Percentiles rank a stretch among this genome's conserved stretches.
These are phyloP conservation scores for Rhipidura dahli DNA, from an alignment of 2,113 vertebrate species.

Conservation along the genomic window DNA sequence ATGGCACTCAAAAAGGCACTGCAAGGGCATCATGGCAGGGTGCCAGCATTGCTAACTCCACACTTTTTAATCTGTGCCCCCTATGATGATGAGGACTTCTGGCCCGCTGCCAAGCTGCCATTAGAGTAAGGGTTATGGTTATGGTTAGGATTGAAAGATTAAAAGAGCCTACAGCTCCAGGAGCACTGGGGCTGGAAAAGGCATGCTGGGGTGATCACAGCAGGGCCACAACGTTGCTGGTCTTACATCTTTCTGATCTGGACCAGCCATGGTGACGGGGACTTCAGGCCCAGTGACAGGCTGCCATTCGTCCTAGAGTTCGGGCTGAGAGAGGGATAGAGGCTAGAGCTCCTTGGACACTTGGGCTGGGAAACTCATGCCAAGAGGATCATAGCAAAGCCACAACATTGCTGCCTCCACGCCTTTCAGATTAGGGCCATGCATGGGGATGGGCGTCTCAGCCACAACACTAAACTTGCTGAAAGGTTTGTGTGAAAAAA, in stretches of 20 bases:
- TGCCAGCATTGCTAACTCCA: not conserved
- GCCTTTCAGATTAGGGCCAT: not conserved
- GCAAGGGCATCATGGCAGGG: too few species aligned
- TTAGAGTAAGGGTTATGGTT: not conserved
- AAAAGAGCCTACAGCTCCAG: not conserved
- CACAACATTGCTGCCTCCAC: not conserved
- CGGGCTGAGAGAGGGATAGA: not conserved
- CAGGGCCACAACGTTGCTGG: not conserved
- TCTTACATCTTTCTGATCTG: not conserved
- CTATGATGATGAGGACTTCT: not conserved
- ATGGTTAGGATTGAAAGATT: not conserved
- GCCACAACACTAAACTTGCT: not conserved
- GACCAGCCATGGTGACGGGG: not conserved
- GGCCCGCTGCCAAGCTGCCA: not conserved
- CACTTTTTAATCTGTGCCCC: not conserved
- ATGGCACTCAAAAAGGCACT: not conserved
- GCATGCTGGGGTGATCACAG: fast-evolving
- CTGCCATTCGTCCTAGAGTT: not conserved
- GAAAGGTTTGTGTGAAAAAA: not conserved
- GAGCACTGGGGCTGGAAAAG: not conserved
- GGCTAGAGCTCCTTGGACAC: not conserved
- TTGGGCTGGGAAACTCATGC: not conserved
- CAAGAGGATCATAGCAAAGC: not conserved
- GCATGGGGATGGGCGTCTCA: not conserved
- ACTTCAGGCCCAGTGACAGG: not conserved